A percentile compares a stretch with the other conserved stretches of the same genome.
These are phyloP conservation scores for Brachionus asplanchnoidis DNA, from an alignment of 1,140 invertebrate genomes.

Conservation along the genomic window DNA sequence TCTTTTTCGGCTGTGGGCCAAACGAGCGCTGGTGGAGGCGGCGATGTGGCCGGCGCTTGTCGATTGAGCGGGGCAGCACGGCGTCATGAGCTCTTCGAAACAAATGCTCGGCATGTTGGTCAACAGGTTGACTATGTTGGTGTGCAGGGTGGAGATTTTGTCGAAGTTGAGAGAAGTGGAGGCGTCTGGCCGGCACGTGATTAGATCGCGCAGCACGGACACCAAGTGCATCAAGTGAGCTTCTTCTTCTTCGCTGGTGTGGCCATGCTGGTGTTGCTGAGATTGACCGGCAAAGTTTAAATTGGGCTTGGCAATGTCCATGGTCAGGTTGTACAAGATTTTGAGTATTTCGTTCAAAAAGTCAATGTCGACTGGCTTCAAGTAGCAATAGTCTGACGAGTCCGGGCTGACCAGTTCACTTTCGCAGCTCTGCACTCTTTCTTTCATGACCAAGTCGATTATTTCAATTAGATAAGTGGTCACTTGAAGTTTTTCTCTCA, in stretches of 20 bases:
- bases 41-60: conserved; percentile 43
- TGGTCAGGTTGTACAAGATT: conserved; percentile 79
- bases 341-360: conserved; percentile 78
- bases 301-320: conserved; percentile 57
- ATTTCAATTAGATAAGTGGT: conserved; percentile 73
- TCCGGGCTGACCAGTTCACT: conserved; percentile 42
- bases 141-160: conserved; percentile 58
- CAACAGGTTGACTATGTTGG: conserved; percentile 63
- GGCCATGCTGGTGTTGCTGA: conserved; percentile 54
- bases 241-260: conserved; percentile 63
- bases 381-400: conserved; percentile 40
- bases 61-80: conserved; percentile 47
- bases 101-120: conserved; percentile 60
- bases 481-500: conserved; percentile 73
- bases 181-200: conserved; percentile 64
- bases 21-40: conserved; percentile 27
- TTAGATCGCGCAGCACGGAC: conserved; percentile 66
- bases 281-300: conserved; percentile 42
- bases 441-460: conserved; percentile 67
- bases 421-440: conserved; percentile 48
- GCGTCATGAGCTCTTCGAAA: conserved; percentile 61
- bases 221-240: conserved; percentile 69
- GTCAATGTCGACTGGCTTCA: conserved; percentile 59
- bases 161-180: conserved; percentile 68
- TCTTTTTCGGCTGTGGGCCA: conserved; percentile 13